phyloP scores from a whole-genome alignment of 1,140 invertebrate genomes.

The Lamellibrachia luymesi region DNA sequence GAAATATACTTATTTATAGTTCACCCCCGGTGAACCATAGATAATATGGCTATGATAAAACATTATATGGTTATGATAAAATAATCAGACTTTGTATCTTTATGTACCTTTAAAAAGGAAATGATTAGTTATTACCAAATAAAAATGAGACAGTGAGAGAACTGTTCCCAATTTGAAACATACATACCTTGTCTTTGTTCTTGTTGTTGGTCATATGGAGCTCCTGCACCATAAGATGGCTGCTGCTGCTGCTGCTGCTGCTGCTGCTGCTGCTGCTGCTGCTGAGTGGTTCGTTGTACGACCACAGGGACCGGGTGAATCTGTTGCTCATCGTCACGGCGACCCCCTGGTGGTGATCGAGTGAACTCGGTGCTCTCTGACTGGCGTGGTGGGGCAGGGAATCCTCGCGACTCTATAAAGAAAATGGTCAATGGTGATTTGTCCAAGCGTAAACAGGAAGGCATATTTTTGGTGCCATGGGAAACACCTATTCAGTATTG shows the following conservation, averaged over 20 bases:
- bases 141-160: too few relatives aligned
- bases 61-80: too few relatives aligned
- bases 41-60: too few relatives aligned
- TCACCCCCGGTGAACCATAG: too few relatives aligned
- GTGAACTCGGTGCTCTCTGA: neutral
- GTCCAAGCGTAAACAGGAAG: neutral
- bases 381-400: neutral
- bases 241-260: slow-evolving; percentile 16
- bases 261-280: slow-evolving; percentile 15
- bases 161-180: too few relatives aligned
- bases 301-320: neutral
- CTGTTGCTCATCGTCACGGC: neutral
- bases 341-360: neutral
- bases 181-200: neutral
- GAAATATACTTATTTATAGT: too few relatives aligned
- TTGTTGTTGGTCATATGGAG: neutral
- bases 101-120: too few relatives aligned
- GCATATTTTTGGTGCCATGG: neutral
- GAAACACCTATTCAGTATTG: neutral
- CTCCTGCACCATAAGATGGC: neutral
- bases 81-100: too few relatives aligned
- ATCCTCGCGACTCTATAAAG: neutral
- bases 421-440: neutral
- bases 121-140: too few relatives aligned
- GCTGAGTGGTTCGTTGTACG: neutral